Evolutionary conservation across 2,113 vertebrate species (phyloP), one percentile per base, ranked within the genome.

Genomic region (Silurus glanis): DNA sequence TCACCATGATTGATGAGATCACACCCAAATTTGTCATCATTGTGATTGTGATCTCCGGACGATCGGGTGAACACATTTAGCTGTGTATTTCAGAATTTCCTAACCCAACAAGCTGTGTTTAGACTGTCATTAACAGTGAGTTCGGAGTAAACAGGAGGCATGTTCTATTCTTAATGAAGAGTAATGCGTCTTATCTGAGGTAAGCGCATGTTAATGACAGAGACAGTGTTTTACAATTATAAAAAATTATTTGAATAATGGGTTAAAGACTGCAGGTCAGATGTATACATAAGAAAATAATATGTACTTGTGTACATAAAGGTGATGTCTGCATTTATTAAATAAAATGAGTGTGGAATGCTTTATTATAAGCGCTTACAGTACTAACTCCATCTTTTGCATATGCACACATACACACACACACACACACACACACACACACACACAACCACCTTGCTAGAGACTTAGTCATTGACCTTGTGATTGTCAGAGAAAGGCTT

Each of bases 381-480:
- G 37, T 37, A 37, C 37, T 7, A 17, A 49, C 53, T 45, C 19
- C 47, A 53, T 80, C 58, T 80, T 67, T 3, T 28, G 16, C 67
- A 83, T 4, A 23, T 67, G 64, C 59, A 84, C 58, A 55, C 82
- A 83, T 17, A 67, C 19, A 87, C 49, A 86, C 51, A 6, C 49
- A 80, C 56, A n/a, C 78, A 72, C 17, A 9, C 62, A 58, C 66
- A 58, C 78, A 75, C 72, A 37, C 83, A 55, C 12, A 76, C 45
- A 82, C 13, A 49, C 76, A 69, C 56, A 85, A 45, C 51, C 74
- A 58, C 21, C 59, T 17, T 71, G 10, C 9, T 56, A 74, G 69
- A 90, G 83, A 61, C 74, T 84, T 82, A 58, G 86, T 80, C 88
- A 28, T 88, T 93, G 92, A 93, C 92, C 92, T 92, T 95, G 91